Conservation (phyloP, 2,113 vertebrate species). For the Ctenomys sociabilis region DNA sequence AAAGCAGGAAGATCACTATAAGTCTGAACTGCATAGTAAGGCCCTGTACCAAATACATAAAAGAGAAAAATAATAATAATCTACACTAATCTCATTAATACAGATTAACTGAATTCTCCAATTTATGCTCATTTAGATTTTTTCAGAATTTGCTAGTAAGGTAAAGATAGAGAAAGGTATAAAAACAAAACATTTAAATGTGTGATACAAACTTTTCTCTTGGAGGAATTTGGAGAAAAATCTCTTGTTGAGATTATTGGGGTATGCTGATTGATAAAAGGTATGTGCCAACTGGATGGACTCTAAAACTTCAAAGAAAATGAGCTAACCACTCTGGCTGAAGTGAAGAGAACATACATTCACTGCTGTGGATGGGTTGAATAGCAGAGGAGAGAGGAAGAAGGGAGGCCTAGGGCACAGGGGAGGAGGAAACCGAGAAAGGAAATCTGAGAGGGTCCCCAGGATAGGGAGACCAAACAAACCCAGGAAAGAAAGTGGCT, state of each 20-base stretch:
- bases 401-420: not conserved
- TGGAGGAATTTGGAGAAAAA: not conserved
- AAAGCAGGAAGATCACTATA: too few relatives aligned
- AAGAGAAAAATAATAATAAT: too few relatives aligned
- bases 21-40: too few relatives aligned
- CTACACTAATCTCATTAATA: not conserved
- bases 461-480: not conserved
- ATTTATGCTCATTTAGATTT: not conserved
- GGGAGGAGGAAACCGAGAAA: not conserved
- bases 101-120: not conserved
- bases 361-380: not conserved
- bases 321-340: not conserved
- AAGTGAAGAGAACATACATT: not conserved
- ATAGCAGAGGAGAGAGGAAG: not conserved
- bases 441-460: not conserved
- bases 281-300: not conserved
- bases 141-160: not conserved
- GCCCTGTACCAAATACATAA: too few relatives aligned
- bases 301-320: not conserved
- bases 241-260: not conserved
- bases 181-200: not conserved
- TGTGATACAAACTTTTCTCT: not conserved
- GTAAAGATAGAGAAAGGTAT: not conserved
- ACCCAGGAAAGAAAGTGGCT: not conserved
- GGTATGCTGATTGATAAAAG: not conserved